Conservation (phyloP, 2,113 vertebrate genomes). For the Oreochromis aureus region DNA sequence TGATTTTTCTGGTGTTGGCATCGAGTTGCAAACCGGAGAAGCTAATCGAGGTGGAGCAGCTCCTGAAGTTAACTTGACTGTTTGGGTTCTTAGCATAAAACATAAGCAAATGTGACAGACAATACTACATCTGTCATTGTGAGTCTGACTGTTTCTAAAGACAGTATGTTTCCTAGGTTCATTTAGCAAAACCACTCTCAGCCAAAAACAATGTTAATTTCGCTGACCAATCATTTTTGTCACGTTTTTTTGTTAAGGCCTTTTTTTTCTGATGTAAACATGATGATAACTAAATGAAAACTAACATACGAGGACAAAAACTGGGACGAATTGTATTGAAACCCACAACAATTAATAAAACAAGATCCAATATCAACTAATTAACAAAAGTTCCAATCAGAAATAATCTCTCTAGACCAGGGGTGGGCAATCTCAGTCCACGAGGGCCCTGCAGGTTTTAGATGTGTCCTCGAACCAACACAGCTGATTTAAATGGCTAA, state of each 20-base stretch:
- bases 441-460: too few relatives aligned
- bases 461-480: too few relatives aligned
- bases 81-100: neutral
- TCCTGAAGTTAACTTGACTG: neutral
- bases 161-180: accelerated
- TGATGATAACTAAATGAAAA: neutral
- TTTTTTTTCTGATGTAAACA: neutral
- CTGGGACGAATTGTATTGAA: neutral
- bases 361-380: neutral
- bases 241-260: neutral
- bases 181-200: neutral
- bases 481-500: too few relatives aligned
- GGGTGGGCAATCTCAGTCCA: too few relatives aligned
- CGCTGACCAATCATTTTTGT: neutral
- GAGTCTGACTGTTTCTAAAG: neutral
- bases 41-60: neutral
- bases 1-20: neutral
- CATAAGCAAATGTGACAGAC: neutral
- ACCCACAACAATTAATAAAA: neutral
- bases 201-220: neutral
- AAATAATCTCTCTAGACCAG: neutral
- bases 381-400: neutral
- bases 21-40: neutral
- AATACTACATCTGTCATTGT: neutral
- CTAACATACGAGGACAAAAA: neutral